Conservation (phyloP, 2,113 vertebrate genomes). For the Ammodytes dubius region DNA sequence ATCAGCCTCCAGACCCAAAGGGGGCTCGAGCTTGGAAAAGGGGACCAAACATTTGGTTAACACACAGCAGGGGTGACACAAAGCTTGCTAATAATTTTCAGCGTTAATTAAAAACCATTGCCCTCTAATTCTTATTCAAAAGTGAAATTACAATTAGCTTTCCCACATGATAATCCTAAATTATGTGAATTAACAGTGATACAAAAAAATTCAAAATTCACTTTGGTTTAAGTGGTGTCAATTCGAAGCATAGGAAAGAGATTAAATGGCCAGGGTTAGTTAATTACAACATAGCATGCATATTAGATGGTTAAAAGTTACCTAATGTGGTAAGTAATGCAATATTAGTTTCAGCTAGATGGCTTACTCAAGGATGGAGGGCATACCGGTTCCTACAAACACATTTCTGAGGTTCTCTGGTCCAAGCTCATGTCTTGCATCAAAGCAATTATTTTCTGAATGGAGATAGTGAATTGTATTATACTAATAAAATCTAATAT, state of each 20-base stretch:
- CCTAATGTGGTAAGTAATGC: conserved; percentile 80
- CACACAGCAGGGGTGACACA: conserved; percentile 86
- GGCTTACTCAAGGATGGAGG: conserved; percentile 74
- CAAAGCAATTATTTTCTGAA: conserved; percentile 44
- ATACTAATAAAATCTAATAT: conserved; percentile 19
- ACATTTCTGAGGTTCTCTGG: conserved; percentile 48
- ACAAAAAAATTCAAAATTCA: conserved; percentile 50
- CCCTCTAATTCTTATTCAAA: conserved; percentile 29
- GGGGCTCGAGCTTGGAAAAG: conserved; percentile 90
- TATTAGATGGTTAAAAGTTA: conserved; percentile 81
- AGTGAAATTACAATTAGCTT: conserved; percentile 55
- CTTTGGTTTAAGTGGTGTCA: conserved; percentile 60
- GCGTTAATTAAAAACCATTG: conserved; percentile 66
- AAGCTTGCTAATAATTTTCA: conserved; percentile 75
- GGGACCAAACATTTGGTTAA: conserved; percentile 91
- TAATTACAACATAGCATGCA: conserved; percentile 82
- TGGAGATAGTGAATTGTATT: conserved; percentile 29
- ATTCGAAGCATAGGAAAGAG: conserved; percentile 74
- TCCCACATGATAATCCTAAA: conserved; percentile 51
- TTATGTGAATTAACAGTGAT: conserved; percentile 56
- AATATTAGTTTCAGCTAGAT: conserved; percentile 83
- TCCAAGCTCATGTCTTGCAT: conserved; percentile 62
- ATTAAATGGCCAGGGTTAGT: conserved; percentile 82
- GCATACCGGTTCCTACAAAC: conserved; percentile 73
- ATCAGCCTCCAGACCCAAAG: conserved; percentile 88